Percentiles rank a stretch among this genome's conserved stretches.
Evolutionary conservation across 2,797 vertebrate genomes (phyloP).

Genomic region (Anguilla megastoma): DNA sequence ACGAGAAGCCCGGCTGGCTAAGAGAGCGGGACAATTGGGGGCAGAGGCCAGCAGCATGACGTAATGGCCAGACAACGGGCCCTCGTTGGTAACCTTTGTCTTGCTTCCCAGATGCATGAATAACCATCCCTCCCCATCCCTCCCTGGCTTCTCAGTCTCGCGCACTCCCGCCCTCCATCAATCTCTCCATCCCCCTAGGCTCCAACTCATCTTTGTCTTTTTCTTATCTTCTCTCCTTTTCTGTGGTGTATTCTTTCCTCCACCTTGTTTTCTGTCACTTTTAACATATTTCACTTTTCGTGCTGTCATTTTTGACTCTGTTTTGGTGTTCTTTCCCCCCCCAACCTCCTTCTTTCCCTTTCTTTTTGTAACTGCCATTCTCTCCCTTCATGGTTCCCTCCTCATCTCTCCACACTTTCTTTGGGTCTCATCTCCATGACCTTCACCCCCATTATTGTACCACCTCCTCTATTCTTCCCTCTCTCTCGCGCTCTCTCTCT

Average conservation of each 20-base stretch:
- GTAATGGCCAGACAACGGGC: slow-evolving; percentile 29
- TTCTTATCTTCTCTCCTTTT: slow-evolving; percentile 42
- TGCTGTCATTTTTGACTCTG: slow-evolving; percentile 47
- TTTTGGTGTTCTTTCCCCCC: slow-evolving; percentile 46
- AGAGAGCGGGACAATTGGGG: slow-evolving; percentile 14
- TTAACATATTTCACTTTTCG: slow-evolving; percentile 59
- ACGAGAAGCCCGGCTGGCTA: background rate
- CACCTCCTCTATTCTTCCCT: background rate
- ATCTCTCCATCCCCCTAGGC: background rate
- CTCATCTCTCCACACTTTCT: slow-evolving; percentile 9
- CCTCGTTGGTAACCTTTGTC: slow-evolving; percentile 31
- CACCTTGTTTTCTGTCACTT: slow-evolving; percentile 42
- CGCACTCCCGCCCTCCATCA: background rate
- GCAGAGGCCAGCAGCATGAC: slow-evolving; percentile 23
- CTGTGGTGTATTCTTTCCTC: slow-evolving; percentile 31
- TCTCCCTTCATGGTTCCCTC: background rate
- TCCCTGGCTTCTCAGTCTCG: background rate
- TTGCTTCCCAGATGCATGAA: slow-evolving; percentile 16
- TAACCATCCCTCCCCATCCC: slow-evolving; percentile 6
- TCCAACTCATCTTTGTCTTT: slow-evolving; percentile 25
- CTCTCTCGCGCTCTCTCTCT: slow-evolving; percentile 40
- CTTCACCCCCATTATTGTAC: background rate
- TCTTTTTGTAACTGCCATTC: background rate
- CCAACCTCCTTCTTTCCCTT: slow-evolving; percentile 29
- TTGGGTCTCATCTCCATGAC: slow-evolving; percentile 38